Evolutionary conservation across 64 coral and sea anemone genomes (phyloP).

Genomic region (Catalaphyllia jardinei): DNA sequence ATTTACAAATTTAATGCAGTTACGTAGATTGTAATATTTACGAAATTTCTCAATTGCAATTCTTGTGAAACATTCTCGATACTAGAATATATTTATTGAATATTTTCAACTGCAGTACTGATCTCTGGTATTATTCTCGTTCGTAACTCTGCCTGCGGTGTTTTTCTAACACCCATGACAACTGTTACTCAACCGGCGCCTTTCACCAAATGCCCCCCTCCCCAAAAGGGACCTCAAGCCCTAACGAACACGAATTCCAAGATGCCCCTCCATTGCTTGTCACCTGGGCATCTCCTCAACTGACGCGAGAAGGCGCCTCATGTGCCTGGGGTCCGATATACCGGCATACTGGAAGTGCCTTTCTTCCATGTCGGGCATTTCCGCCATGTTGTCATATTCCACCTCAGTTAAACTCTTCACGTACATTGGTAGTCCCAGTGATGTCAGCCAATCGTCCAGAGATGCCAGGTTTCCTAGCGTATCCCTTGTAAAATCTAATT

Average conservation of each 20-base stretch:
- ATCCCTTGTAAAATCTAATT: slow-evolving; percentile 53
- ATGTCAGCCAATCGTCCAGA: slow-evolving; percentile 80
- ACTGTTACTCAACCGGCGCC: background rate
- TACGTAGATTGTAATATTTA: background rate
- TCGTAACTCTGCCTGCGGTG: background rate
- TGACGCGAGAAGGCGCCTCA: slow-evolving; percentile 80
- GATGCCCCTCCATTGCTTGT: background rate
- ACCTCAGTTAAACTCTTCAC: slow-evolving; percentile 75
- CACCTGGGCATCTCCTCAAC: slow-evolving; percentile 63
- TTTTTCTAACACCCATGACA: too few species aligned
- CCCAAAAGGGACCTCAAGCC: background rate
- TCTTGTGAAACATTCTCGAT: background rate
- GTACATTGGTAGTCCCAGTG: slow-evolving; percentile 92
- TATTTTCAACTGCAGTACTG: background rate
- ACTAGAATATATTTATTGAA: background rate
- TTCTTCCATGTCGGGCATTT: slow-evolving; percentile 79
- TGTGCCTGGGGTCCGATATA: slow-evolving; percentile 76
- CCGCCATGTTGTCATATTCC: slow-evolving; percentile 85
- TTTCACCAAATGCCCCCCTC: background rate
- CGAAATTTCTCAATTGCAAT: background rate
- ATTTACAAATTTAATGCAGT: background rate
- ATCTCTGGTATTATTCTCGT: background rate
- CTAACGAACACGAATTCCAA: background rate
- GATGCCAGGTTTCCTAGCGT: slow-evolving; percentile 63
- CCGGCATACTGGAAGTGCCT: slow-evolving; percentile 85